Evolutionary conservation across 1,140 invertebrate species (phyloP).

Genomic region (Pollicipes pollicipes): DNA sequence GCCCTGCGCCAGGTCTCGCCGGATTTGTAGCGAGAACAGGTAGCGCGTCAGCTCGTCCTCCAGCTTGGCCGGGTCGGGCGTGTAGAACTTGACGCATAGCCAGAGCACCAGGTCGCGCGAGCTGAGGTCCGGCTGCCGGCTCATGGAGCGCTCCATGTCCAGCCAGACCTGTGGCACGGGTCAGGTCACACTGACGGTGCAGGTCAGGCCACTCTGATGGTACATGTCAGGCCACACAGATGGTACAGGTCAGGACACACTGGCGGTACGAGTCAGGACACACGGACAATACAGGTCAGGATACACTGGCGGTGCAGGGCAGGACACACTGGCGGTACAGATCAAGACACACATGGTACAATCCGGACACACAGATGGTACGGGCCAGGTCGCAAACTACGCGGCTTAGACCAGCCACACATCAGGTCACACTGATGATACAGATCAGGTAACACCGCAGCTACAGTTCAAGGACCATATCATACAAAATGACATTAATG

Average conservation of each 20-base stretch:
- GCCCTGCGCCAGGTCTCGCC: slow-evolving; percentile 77
- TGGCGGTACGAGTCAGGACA: too few relatives aligned
- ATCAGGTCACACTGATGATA: too few relatives aligned
- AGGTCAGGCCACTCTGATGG: neutral
- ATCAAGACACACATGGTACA: too few relatives aligned
- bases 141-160: slow-evolving; percentile 89
- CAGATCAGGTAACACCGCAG: too few relatives aligned
- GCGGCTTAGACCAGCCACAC: too few relatives aligned
- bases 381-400: too few relatives aligned
- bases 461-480: too few relatives aligned
- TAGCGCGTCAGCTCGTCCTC: slow-evolving; percentile 98
- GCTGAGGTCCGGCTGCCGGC: slow-evolving; percentile 63
- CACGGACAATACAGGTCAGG: too few relatives aligned
- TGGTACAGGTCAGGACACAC: neutral
- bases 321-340: too few relatives aligned
- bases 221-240: neutral
- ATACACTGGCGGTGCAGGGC: too few relatives aligned
- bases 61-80: slow-evolving; percentile 87
- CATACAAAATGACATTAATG: too few relatives aligned
- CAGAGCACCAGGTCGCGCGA: slow-evolving; percentile 25
- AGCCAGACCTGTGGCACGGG: slow-evolving; percentile 63
- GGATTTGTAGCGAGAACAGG: slow-evolving; percentile 92
- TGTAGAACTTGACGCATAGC: slow-evolving; percentile 87
- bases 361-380: too few relatives aligned
- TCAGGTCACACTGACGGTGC: neutral